These are phyloP conservation scores for Pachypeltis micranthus DNA, from an alignment of 1,140 invertebrate genomes.

Conservation along the genomic window DNA sequence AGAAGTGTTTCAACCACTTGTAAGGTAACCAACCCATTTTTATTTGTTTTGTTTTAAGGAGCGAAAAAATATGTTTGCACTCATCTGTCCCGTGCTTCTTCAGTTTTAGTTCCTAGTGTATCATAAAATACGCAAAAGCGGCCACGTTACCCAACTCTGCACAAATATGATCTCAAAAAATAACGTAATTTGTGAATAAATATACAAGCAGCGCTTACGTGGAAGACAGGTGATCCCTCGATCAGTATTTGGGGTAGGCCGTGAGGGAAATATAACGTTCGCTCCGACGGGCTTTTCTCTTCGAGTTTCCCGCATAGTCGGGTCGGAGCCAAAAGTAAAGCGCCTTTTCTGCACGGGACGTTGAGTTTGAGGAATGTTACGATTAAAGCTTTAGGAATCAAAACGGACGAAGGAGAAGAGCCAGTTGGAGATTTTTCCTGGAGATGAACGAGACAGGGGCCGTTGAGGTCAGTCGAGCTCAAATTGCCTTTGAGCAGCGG, in stretches of 20 bases:
- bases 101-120: too few relatives aligned
- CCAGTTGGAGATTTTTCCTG: constrained; percentile 25
- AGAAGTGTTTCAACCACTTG: too few relatives aligned
- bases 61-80: too few relatives aligned
- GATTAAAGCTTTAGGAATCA: constrained; percentile 38
- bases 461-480: constrained; percentile 17
- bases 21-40: too few relatives aligned
- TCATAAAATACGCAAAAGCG: too few relatives aligned
- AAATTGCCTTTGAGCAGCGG: constrained; percentile 23
- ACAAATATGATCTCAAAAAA: too few relatives aligned
- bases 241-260: constrained; percentile 37
- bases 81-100: too few relatives aligned
- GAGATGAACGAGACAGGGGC: not conserved
- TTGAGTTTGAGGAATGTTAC: constrained; percentile 47
- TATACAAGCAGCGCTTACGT: too few relatives aligned
- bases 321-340: constrained; percentile 38
- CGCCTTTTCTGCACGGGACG: constrained; percentile 43
- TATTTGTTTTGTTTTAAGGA: too few relatives aligned
- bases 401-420: constrained; percentile 29
- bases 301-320: constrained; percentile 48
- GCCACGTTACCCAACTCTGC: too few relatives aligned
- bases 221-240: constrained; percentile 46
- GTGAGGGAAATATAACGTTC: constrained; percentile 42
- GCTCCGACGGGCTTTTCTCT: constrained; percentile 41
- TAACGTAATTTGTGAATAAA: too few relatives aligned